These are phyloP conservation scores for Malurus melanocephalus DNA, from an alignment of 2,113 vertebrate genomes.

Conservation along the genomic window DNA sequence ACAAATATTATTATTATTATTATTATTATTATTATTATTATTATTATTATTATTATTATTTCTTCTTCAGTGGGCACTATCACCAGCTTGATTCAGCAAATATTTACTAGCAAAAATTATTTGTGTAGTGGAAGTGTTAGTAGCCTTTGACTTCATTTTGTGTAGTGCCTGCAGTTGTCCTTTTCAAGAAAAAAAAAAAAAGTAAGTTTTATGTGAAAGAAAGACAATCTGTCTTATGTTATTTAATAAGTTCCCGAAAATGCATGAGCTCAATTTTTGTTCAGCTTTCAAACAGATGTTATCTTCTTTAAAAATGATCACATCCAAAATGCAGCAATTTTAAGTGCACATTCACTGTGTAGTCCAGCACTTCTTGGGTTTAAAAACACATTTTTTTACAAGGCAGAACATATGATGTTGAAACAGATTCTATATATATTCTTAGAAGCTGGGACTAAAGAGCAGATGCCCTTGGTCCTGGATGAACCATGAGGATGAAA, in stretches of 20 bases:
- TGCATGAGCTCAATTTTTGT: conserved; percentile 38
- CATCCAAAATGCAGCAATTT: conserved; percentile 25
- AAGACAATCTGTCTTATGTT: conserved; percentile 21
- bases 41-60: not conserved
- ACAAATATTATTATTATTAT: not conserved
- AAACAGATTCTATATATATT: not conserved
- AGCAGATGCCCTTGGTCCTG: not conserved
- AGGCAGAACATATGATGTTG: conserved; percentile 1
- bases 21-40: not conserved
- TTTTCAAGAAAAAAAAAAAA: not conserved
- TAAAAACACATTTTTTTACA: conserved; percentile 22
- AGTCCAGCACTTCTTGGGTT: conserved; percentile 41
- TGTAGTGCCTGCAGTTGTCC: not conserved
- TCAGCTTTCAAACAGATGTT: conserved; percentile 64
- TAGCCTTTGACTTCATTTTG: not conserved
- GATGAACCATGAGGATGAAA: not conserved
- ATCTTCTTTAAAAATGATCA: conserved; percentile 40
- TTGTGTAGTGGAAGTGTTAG: not conserved
- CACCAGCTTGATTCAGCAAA: not conserved
- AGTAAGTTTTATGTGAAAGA: not conserved
- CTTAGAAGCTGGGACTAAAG: not conserved
- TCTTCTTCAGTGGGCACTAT: not conserved
- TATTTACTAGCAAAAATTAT: not conserved
- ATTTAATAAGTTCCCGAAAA: conserved; percentile 29
- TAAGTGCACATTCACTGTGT: conserved; percentile 42